phyloP scores from a whole-genome alignment of 2,113 vertebrate species.

The Tyrannus savana region DNA sequence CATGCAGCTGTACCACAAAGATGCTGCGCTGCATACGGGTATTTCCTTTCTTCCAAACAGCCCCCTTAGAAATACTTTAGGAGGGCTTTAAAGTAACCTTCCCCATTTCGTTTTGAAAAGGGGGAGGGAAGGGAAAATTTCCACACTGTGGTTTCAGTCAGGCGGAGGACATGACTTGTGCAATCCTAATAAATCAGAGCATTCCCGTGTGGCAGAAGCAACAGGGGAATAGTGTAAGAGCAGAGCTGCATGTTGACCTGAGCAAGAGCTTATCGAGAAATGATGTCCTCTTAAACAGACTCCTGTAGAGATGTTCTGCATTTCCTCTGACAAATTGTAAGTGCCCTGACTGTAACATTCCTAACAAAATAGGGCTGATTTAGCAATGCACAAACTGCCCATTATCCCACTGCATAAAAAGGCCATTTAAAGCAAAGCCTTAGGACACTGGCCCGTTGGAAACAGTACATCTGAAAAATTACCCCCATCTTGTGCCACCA shows the following conservation, averaged over 20 bases:
- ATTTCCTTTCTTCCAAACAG: background rate
- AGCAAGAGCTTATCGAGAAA: slow-evolving; percentile 83
- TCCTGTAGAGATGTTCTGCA: slow-evolving; percentile 80
- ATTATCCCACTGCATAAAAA: slow-evolving; percentile 86
- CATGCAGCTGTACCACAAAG: background rate
- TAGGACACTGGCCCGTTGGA: slow-evolving; percentile 71
- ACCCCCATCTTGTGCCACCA: slow-evolving; percentile 73
- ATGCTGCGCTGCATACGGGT: background rate
- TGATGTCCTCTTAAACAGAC: slow-evolving; percentile 88
- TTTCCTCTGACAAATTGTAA: slow-evolving; percentile 87
- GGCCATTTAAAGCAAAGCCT: slow-evolving; percentile 81
- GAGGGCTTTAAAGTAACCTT: slow-evolving; percentile 55
- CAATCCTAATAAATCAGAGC: slow-evolving; percentile 93
- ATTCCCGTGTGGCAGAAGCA: slow-evolving; percentile 86
- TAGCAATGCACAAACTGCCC: slow-evolving; percentile 84
- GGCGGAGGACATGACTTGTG: slow-evolving; percentile 86
- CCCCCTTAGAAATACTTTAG: background rate
- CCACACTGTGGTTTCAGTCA: slow-evolving; percentile 84
- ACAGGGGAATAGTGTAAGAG: slow-evolving; percentile 82
- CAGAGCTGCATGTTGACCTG: slow-evolving; percentile 76
- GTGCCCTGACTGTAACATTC: slow-evolving; percentile 76
- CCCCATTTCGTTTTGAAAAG: slow-evolving; percentile 33
- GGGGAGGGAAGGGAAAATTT: slow-evolving; percentile 65
- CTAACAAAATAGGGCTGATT: slow-evolving; percentile 84
- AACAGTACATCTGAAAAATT: slow-evolving; percentile 77